Evolutionary conservation across 2,113 vertebrate genomes (phyloP).

Genomic region (Dunckerocampus dactyliophorus): DNA sequence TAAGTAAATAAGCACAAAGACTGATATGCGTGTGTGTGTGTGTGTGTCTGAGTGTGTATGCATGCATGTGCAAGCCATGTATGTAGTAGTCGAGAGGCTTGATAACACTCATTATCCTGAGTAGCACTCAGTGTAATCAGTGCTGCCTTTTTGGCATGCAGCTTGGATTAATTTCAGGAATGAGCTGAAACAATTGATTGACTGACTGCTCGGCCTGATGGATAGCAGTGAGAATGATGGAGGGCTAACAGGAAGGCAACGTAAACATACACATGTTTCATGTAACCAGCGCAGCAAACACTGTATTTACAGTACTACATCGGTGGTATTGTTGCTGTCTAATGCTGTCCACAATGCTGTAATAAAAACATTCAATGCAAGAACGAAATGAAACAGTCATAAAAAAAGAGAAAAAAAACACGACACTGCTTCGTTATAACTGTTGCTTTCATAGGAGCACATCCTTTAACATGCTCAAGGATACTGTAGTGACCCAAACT

Average conservation of each 20-base stretch:
- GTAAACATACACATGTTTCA: conserved; percentile 23
- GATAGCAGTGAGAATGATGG: conserved; percentile 46
- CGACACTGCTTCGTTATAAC: too few species aligned
- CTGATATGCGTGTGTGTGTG: conserved; percentile 6
- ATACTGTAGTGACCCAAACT: too few species aligned
- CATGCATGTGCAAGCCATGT: conserved; percentile 22
- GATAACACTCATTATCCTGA: conserved; percentile 59
- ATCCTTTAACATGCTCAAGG: too few species aligned
- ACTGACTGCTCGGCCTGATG: conserved; percentile 54
- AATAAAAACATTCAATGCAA: too few species aligned
- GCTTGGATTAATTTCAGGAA: conserved; percentile 49
- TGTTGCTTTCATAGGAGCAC: too few species aligned
- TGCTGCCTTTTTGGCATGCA: conserved; percentile 34
- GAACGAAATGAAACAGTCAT: too few species aligned
- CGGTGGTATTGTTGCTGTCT: too few species aligned
- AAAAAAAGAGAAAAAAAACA: too few species aligned
- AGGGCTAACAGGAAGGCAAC: conserved; percentile 27
- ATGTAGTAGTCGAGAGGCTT: conserved; percentile 30
- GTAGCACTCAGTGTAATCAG: conserved; percentile 66
- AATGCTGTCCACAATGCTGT: too few species aligned
- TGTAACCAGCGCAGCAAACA: too few species aligned
- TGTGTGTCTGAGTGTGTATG: conserved; percentile 13
- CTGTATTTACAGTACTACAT: too few species aligned
- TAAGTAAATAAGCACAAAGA: conserved; percentile 27
- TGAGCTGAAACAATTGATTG: conserved; percentile 52